Percentiles rank a stretch among this genome's conserved stretches.
These are phyloP conservation scores for Sicus ferrugineus DNA, from an alignment of 2,888 invertebrate genomes.

Conservation along the genomic window DNA sequence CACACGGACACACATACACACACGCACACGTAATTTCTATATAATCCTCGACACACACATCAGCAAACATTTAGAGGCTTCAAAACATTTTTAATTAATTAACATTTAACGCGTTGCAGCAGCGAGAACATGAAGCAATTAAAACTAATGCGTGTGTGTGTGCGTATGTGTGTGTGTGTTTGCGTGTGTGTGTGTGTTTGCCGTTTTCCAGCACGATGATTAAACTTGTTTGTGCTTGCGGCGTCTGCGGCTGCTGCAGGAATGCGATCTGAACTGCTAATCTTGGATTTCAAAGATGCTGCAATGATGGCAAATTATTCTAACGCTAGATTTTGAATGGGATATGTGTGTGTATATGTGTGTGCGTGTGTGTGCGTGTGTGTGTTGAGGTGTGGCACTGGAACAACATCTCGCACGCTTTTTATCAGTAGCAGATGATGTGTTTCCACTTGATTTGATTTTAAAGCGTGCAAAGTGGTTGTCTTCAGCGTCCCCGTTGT, in stretches of 20 bases:
- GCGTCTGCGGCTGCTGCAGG: background rate
- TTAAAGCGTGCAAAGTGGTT: conserved; percentile 26
- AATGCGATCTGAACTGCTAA: conserved; percentile 4
- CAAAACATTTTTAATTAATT: conserved; percentile 21
- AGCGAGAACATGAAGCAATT: background rate
- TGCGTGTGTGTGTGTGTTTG: background rate
- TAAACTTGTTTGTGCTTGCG: conserved; percentile 14
- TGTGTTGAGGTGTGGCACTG: background rate
- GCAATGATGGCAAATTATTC: too few species aligned
- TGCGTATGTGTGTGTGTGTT: background rate
- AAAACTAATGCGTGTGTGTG: background rate
- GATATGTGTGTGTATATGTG: background rate
- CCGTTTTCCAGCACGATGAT: conserved; percentile 8
- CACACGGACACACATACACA: background rate
- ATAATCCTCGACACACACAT: background rate
- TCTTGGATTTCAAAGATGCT: too few species aligned
- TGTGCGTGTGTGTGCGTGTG: background rate
- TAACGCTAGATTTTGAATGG: too few species aligned
- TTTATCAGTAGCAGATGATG: conserved; percentile 5
- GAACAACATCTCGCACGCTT: conserved; percentile 10
- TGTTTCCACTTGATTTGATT: background rate
- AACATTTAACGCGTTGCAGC: conserved; percentile 5
- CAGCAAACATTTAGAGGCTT: background rate
- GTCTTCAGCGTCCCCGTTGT: conserved; percentile 12
- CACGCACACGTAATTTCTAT: background rate